These are phyloP conservation scores for Phainopepla nitens DNA, from an alignment of 2,113 vertebrate species.

Conservation along the genomic window DNA sequence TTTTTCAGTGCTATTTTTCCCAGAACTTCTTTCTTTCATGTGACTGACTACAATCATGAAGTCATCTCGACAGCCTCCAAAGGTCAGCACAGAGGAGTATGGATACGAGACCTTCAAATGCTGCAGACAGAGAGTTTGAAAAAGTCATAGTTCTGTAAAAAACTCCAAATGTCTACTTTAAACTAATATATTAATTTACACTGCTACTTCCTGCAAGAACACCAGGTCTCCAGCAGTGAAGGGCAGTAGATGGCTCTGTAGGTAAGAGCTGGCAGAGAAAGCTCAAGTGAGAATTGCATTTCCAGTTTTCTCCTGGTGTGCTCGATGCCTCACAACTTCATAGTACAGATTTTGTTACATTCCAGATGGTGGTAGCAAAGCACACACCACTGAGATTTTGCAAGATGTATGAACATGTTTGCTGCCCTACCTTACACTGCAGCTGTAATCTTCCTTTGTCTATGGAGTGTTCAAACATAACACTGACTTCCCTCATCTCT, in stretches of 20 bases:
- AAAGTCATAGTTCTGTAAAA: background rate
- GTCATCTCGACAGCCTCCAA: conserved; percentile 85
- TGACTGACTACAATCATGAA: conserved; percentile 87
- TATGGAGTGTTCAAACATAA: background rate
- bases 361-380: background rate
- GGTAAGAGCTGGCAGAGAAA: background rate
- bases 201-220: background rate
- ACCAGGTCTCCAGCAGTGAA: background rate
- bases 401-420: background rate
- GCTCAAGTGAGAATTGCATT: background rate
- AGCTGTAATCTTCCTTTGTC: conserved; percentile 13
- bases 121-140: conserved; percentile 63
- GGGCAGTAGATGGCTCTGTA: background rate
- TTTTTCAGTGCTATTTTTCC: conserved; percentile 82
- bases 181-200: background rate
- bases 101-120: conserved; percentile 77
- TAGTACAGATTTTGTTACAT: background rate
- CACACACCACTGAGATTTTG: background rate
- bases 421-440: background rate
- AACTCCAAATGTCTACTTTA: background rate
- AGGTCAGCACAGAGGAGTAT: conserved; percentile 84
- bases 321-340: background rate
- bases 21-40: conserved; percentile 74
- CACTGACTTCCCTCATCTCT: background rate
- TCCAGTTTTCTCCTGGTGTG: background rate